Base-by-base conservation (phyloP, 2,888 invertebrate genomes). In the Dioctria rufipes region DNA sequence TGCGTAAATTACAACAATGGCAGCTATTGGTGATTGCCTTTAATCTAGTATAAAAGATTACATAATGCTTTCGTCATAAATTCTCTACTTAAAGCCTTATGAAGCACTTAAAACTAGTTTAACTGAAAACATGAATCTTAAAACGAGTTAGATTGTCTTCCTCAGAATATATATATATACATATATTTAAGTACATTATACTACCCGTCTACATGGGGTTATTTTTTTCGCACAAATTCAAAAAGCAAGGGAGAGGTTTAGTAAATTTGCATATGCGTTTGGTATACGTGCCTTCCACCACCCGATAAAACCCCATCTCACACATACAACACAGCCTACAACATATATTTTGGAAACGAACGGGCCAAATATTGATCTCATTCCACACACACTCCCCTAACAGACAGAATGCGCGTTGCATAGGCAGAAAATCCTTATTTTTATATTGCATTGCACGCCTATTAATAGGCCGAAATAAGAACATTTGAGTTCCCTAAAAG, bases 311-410 rank as follows among this genome's bases (percentile, higher is more conserved):
- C 63, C 63, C 49, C 49, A 5, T 49, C 42, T 63, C 40, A 61
- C 63, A 49, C 61, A 77, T 49, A 39, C 11, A 3, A 2, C 25
- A 25, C 25, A 37, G 11, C 49, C 46, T 43, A 63, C 77, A 63
- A 5, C 3, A 2, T 25, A 63, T 25, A 77, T 63, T 67, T 58
- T 54, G 58, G 43, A 67, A 79, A 71, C 58, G 69, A 80, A 60
- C 69, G 80, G 67, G 66, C 80, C 80, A 49, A 78, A 69, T 80
- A 80, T 80, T 69, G 80, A 80, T 80, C 67, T 46, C 79, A 67
- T 60, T 67, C 66, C 58, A 67, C 43, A 79, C 43, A 67, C 40
- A 79, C 58, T 42, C 11, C 37, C n/a, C 43, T 49, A 51, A 63
- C 9, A 39, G 46, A 42, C 63, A 75, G 79, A 49, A 79, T 80